Conservation (phyloP, 2,113 vertebrate species). For the Setophaga petechia region DNA sequence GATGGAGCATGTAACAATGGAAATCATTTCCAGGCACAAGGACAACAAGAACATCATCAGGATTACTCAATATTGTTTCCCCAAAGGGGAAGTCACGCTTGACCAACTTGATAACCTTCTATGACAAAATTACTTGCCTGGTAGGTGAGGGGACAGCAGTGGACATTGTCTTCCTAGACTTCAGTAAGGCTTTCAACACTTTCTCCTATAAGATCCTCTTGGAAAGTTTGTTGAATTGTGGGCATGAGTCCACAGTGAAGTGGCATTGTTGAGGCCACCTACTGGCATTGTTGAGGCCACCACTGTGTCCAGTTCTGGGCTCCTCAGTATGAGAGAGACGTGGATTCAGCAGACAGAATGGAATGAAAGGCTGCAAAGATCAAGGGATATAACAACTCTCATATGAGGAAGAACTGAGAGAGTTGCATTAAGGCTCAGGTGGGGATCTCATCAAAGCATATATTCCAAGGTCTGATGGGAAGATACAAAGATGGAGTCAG, state of each 20-base stretch:
- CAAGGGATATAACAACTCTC: neutral
- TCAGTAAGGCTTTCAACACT: neutral
- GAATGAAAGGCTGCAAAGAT: neutral
- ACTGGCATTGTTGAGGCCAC: neutral
- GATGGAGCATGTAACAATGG: neutral
- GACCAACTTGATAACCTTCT: neutral
- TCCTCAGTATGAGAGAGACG: neutral
- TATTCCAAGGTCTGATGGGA: neutral
- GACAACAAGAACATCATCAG: neutral
- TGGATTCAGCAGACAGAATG: neutral
- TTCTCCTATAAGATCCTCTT: neutral
- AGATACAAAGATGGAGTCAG: neutral
- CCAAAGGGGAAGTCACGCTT: neutral
- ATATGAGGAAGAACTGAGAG: neutral
- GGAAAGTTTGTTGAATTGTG: neutral
- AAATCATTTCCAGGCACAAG: neutral
- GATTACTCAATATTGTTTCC: neutral
- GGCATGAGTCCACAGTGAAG: neutral
- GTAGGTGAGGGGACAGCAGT: neutral
- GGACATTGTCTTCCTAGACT: neutral
- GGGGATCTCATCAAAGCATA: neutral
- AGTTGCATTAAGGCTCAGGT: neutral
- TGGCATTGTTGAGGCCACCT: neutral
- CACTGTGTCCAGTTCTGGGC: neutral
- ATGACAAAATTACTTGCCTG: neutral